phyloP scores from a whole-genome alignment of 2,888 invertebrate species.

The Mesorhabditis spiculigera region DNA sequence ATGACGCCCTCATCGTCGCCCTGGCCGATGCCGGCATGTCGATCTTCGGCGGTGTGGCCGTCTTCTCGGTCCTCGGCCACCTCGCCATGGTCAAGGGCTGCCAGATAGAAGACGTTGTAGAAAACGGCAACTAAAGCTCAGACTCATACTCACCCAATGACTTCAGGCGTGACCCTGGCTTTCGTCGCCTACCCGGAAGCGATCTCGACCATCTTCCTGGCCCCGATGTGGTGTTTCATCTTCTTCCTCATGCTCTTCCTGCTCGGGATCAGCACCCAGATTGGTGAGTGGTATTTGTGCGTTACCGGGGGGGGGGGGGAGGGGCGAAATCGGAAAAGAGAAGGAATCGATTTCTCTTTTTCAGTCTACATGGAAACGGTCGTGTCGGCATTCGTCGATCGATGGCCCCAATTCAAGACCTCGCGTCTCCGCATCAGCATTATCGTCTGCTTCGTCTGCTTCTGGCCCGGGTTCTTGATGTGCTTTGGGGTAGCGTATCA shows the following conservation, averaged over 20 bases:
- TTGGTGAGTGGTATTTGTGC: conserved; percentile 13
- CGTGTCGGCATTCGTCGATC: conserved; percentile 13
- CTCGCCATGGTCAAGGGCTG: conserved; percentile 13
- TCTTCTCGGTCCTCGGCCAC: conserved; percentile 41
- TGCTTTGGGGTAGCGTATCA: neutral
- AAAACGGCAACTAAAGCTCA: too few species aligned
- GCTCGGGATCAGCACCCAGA: conserved; percentile 55
- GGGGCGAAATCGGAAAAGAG: neutral
- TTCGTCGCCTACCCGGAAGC: conserved; percentile 60
- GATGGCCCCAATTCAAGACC: neutral
- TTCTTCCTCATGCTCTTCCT: conserved; percentile 61
- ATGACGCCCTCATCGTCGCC: conserved; percentile 47
- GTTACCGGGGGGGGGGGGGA: too few species aligned
- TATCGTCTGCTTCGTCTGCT: conserved; percentile 33
- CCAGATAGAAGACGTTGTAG: too few species aligned
- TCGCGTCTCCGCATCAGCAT: conserved; percentile 12
- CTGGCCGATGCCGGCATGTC: conserved; percentile 46
- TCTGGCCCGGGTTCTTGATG: neutral
- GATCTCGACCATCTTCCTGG: conserved; percentile 54
- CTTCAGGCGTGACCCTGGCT: conserved; percentile 59
- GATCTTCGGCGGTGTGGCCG: conserved; percentile 39
- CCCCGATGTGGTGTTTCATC: conserved; percentile 59
- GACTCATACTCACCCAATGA: too few species aligned
- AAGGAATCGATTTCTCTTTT: neutral
- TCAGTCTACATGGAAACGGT: conserved; percentile 10